phyloP scores from a whole-genome alignment of 1,140 invertebrate genomes.

The Drosophila kikkawai region DNA sequence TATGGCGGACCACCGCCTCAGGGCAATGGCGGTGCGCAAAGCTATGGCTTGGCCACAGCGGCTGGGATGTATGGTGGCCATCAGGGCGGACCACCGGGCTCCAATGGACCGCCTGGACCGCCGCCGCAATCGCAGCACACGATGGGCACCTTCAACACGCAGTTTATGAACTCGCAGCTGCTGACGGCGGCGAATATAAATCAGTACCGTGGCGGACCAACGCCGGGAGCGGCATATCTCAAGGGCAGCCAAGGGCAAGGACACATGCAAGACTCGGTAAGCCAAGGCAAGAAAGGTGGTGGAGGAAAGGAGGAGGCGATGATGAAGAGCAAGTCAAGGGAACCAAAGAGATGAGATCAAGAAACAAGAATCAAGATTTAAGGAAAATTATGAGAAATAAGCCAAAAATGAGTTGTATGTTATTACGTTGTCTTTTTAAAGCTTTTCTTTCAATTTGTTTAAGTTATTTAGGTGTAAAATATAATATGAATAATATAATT shows the following conservation, averaged over 20 bases:
- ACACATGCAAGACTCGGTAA: slow-evolving; percentile 85
- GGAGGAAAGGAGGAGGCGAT: not conserved
- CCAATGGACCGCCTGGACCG: slow-evolving; percentile 62
- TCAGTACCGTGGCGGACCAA: slow-evolving; percentile 84
- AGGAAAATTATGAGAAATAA: too few species aligned
- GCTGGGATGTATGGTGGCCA: slow-evolving; percentile 86
- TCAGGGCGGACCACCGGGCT: slow-evolving; percentile 74
- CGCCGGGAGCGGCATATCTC: slow-evolving; percentile 86
- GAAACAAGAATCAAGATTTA: too few species aligned
- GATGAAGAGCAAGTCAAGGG: not conserved
- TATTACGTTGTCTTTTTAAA: too few species aligned
- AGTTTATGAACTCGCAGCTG: slow-evolving; percentile 84
- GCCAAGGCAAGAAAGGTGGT: slow-evolving; percentile 5
- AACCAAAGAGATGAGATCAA: not conserved
- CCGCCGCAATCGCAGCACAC: slow-evolving; percentile 80
- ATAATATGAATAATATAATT: too few species aligned
- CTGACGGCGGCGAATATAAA: slow-evolving; percentile 78
- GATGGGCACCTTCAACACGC: slow-evolving; percentile 84
- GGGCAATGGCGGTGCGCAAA: slow-evolving; percentile 86
- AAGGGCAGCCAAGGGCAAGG: slow-evolving; percentile 87
- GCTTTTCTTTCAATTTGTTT: too few species aligned
- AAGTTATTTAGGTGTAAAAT: too few species aligned
- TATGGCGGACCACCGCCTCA: slow-evolving; percentile 80
- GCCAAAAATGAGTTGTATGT: too few species aligned
- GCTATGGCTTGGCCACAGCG: slow-evolving; percentile 86